phyloP scores from a whole-genome alignment of 2,797 vertebrate genomes.

The Microctenopoma steveboyesi region DNA sequence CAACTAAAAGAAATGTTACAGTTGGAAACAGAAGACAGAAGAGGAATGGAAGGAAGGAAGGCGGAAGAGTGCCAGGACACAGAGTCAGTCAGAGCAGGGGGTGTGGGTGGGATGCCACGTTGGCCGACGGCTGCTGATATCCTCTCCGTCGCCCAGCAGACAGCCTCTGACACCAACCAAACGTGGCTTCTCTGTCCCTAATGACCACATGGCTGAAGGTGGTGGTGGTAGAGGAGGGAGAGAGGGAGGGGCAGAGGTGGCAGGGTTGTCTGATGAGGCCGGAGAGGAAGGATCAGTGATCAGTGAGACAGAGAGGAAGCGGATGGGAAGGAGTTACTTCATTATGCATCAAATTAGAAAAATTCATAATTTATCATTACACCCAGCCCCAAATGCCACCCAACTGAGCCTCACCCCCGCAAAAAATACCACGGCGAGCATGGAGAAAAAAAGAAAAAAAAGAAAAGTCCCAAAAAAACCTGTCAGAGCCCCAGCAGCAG shows the following conservation, averaged over 20 bases:
- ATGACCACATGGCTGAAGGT: conserved; percentile 81
- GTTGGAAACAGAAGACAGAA: too few relatives aligned
- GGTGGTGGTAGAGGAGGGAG: conserved; percentile 22
- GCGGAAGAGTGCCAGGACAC: conserved; percentile 21
- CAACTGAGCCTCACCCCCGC: conserved; percentile 95
- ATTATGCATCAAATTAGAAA: conserved; percentile 98
- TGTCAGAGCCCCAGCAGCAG: conserved; percentile 97
- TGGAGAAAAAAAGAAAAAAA: conserved; percentile 31
- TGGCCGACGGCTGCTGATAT: conserved; percentile 64
- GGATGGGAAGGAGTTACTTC: conserved; percentile 86
- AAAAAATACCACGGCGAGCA: conserved; percentile 91
- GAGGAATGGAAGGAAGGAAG: not conserved
- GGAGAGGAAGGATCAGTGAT: conserved; percentile 47
- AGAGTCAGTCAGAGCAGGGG: conserved; percentile 43
- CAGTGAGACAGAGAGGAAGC: conserved; percentile 57
- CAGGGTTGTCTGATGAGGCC: conserved; percentile 59
- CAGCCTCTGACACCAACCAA: conserved; percentile 78
- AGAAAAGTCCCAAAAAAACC: conserved; percentile 81
- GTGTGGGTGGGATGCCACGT: conserved; percentile 60
- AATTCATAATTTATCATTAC: conserved; percentile 99
- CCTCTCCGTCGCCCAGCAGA: conserved; percentile 65
- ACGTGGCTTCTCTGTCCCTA: conserved; percentile 79
- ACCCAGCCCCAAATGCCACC: conserved; percentile 98
- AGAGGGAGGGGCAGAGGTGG: conserved; percentile 18
- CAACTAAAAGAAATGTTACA: too few relatives aligned